These are phyloP conservation scores for Crematogaster levior DNA, from an alignment of 2,888 invertebrate genomes.

Conservation along the genomic window DNA sequence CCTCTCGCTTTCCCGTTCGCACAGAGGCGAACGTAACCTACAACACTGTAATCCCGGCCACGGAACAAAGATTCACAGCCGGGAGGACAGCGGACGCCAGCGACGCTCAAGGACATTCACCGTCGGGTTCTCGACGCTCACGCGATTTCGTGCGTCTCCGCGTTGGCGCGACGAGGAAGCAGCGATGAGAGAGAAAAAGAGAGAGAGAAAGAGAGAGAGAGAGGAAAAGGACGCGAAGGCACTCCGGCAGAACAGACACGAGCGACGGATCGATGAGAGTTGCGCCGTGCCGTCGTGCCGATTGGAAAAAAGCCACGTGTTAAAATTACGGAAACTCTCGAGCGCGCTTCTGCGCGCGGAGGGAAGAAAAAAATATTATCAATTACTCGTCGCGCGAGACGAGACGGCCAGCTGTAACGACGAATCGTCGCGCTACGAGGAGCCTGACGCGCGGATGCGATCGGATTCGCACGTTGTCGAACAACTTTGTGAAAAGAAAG, in stretches of 20 bases:
- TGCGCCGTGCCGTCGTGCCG: constrained; percentile 1
- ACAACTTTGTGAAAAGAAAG: not conserved
- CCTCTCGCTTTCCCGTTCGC: constrained; percentile 15
- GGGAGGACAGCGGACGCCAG: constrained; percentile 20
- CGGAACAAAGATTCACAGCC: constrained; percentile 37
- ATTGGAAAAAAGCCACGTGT: constrained; percentile 29
- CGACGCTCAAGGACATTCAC: constrained; percentile 46
- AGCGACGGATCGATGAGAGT: constrained; percentile 28
- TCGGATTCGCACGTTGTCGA: not conserved
- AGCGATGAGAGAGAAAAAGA: no score
- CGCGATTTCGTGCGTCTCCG: constrained; percentile 38
- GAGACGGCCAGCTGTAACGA: no score
- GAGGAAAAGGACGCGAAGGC: not conserved
- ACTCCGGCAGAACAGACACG: constrained; percentile 8
- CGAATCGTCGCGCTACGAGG: not conserved
- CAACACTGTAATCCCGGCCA: constrained; percentile 14
- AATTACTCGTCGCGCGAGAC: not conserved
- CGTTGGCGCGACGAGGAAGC: constrained; percentile 21
- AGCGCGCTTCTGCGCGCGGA: no score
- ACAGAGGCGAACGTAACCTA: constrained; percentile 66
- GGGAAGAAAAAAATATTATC: not conserved
- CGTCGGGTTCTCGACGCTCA: constrained; percentile 28
- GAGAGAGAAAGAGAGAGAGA: not conserved
- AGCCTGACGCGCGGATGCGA: not conserved
- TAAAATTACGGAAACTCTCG: not conserved